A percentile compares a stretch with the other conserved stretches of the same genome.
phyloP scores from a whole-genome alignment of 2,888 invertebrate species.

The Polymixis flavicincta region DNA sequence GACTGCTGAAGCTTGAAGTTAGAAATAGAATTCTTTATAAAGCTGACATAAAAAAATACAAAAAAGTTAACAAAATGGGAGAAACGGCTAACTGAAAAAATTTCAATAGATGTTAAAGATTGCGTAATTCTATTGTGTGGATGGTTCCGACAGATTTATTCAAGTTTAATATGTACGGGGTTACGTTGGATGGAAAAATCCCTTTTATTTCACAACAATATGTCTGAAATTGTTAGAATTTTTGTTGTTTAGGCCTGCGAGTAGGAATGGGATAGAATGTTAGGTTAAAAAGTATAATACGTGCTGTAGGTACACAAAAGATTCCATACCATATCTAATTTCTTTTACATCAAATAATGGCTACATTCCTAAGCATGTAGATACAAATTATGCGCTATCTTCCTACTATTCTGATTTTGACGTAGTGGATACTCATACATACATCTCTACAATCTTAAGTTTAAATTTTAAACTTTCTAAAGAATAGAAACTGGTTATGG shows the following conservation, averaged over 20 bases:
- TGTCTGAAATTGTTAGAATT: slow-evolving; percentile 34
- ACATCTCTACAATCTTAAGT: no score
- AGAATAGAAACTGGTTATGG: no score
- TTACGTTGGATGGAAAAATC: slow-evolving; percentile 16
- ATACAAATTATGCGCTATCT: no score
- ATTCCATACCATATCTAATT: neutral
- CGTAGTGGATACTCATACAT: no score
- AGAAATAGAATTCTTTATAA: slow-evolving; percentile 23
- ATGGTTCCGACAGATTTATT: slow-evolving; percentile 46
- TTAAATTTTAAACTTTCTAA: no score
- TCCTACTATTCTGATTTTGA: no score
- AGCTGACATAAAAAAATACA: neutral
- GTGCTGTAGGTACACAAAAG: neutral
- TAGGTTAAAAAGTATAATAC: neutral
- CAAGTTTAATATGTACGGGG: slow-evolving; percentile 49
- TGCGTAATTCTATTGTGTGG: slow-evolving; percentile 47
- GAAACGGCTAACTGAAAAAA: slow-evolving; percentile 40
- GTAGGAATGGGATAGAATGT: neutral
- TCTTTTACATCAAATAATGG: neutral
- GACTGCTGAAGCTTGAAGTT: slow-evolving; percentile 7
- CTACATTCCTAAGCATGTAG: no score
- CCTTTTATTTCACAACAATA: slow-evolving; percentile 39
- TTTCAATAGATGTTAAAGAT: slow-evolving; percentile 51
- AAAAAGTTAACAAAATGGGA: slow-evolving; percentile 37
- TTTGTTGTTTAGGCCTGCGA: slow-evolving; percentile 8